phyloP scores from a whole-genome alignment of 2,888 invertebrate species.

The Caenorhabditis sp. region DNA sequence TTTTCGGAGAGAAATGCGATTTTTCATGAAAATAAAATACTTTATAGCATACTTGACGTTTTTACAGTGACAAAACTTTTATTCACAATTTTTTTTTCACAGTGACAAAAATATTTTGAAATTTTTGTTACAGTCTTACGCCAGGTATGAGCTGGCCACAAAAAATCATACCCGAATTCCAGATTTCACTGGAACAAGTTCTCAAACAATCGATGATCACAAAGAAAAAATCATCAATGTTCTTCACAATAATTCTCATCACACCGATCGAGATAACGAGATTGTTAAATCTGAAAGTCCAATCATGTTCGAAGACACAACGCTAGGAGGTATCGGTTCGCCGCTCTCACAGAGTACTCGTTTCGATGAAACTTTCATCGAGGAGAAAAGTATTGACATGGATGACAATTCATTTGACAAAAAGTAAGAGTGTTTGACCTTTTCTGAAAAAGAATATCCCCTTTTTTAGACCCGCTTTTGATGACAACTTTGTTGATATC shows the following conservation, averaged over 20 bases:
- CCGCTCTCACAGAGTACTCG: slow-evolving; percentile 46
- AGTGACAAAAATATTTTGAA: too few relatives aligned
- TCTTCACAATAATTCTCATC: background rate
- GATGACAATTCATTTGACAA: background rate
- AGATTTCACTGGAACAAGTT: background rate
- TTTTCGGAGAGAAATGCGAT: too few relatives aligned
- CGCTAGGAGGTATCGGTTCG: slow-evolving; percentile 43
- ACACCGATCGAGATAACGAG: background rate
- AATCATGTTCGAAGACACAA: slow-evolving; percentile 21
- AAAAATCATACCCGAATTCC: too few relatives aligned
- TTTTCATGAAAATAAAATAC: too few relatives aligned
- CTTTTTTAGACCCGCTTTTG: slow-evolving; percentile 28
- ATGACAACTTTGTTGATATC: slow-evolving; percentile 29
- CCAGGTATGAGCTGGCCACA: too few relatives aligned
- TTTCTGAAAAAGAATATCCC: slow-evolving; percentile 12
- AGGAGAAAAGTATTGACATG: slow-evolving; percentile 45
- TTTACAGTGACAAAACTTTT: too few relatives aligned
- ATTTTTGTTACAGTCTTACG: too few relatives aligned
- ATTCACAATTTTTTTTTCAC: too few relatives aligned
- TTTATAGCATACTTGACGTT: too few relatives aligned
- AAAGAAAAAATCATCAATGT: background rate
- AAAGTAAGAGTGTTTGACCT: background rate
- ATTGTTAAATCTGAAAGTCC: background rate
- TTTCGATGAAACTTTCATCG: slow-evolving; percentile 44
- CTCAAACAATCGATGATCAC: background rate